Evolutionary conservation across 1,140 invertebrate species (phyloP), one percentile per base, ranked within the genome.

Genomic region (Dendroctonus valens): DNA sequence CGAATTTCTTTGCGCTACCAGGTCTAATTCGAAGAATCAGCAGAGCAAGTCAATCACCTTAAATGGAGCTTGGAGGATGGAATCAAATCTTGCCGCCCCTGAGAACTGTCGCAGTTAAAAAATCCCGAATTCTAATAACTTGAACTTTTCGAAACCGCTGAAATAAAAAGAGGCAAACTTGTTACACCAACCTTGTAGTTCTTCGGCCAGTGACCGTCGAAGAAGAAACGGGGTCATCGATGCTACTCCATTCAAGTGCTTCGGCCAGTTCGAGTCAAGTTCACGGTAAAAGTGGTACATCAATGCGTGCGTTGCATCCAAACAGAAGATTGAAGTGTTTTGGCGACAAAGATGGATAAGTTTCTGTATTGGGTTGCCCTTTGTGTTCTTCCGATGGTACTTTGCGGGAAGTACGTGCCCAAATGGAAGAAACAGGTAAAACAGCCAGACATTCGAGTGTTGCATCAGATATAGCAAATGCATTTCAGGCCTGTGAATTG

Each of bases 381-480:
- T 61, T 58, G 15, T 59, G 37, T 57, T 67, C 69, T 40, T 14
- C 70, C 15, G 44, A 49, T 3, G 59, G 41, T 60, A 68, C 70
- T 41, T 14, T 49, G 38, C 82, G 58, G 80, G 80, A 86, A 85
- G 76, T 88, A 89, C 75, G 82, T 91, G 51, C 90, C 90, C 3
- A 89, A 91, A 74, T 92, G 90, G 90, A 92, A 91, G 75, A 90
- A 91, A 76, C 85, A 88, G 81, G 87, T 88, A 71, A 73, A 77
- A 77, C 42, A 26, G 41, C 42, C 51, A 26, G 39, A 62, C 9
- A 26, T 5, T 41, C 53, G 0, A 39, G 39, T 8, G 8, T 52
- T 51, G 2, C 7, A 2, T 46, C 8, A 4, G 42, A 46, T 11
- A 4, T 46, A 46, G 1, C 8, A 12, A 11, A 46, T 46, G 3